A percentile compares a stretch with the other conserved stretches of the same genome.
phyloP scores from a whole-genome alignment of 2,888 invertebrate species.

The Choreutis nemorana region DNA sequence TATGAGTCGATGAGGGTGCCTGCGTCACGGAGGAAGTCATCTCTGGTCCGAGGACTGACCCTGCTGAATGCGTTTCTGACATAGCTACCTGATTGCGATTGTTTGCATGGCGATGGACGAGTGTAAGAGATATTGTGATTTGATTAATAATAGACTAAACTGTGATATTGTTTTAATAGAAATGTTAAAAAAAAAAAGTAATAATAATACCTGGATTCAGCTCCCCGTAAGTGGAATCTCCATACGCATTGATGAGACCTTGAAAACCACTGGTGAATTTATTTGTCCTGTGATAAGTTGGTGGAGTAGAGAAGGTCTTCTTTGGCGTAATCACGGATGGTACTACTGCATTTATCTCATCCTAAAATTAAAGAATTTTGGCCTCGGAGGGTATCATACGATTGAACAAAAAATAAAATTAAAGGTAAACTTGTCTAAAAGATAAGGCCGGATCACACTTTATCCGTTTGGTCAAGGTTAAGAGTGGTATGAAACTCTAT shows the following conservation, averaged over 20 bases:
- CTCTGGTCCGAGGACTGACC: no score
- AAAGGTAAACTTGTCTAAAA: slow-evolving; percentile 1
- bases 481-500: no score
- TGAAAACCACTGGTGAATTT: slow-evolving; percentile 93
- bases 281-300: slow-evolving; percentile 89
- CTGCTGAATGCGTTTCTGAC: no score
- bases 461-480: no score
- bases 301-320: slow-evolving; percentile 73
- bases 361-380: slow-evolving; percentile 16
- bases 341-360: slow-evolving; percentile 72
- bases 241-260: slow-evolving; percentile 90
- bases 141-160: no score
- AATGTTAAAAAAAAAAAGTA: not conserved
- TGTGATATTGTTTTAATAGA: not conserved
- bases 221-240: slow-evolving; percentile 88
- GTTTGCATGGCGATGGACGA: no score
- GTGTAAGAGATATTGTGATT: no score
- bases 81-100: no score
- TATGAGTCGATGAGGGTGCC: no score
- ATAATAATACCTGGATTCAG: slow-evolving; percentile 84
- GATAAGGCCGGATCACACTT: slow-evolving; percentile 7
- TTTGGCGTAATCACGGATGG: slow-evolving; percentile 87
- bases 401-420: slow-evolving; percentile 5
- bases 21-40: no score
- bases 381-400: no score